phyloP scores from a whole-genome alignment of 2,113 vertebrate species.

The Hypocryptadius cinnamomeus region DNA sequence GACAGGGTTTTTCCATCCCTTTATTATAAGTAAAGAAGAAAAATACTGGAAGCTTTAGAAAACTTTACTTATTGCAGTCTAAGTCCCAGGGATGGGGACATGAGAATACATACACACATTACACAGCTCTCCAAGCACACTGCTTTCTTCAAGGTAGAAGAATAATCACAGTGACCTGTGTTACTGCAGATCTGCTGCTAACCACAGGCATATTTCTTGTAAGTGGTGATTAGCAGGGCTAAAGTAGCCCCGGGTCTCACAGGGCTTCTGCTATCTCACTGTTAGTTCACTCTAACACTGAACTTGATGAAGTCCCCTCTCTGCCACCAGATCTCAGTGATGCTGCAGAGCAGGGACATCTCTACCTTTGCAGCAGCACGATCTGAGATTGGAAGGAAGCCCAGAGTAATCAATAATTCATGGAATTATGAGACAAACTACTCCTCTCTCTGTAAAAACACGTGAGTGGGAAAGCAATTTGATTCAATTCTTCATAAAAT shows the following conservation, averaged over 20 bases:
- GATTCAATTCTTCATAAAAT: neutral
- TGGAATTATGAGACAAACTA: neutral
- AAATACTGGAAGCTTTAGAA: neutral
- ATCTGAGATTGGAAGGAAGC: neutral
- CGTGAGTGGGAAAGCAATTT: neutral
- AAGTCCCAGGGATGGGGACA: neutral
- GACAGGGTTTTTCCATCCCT: neutral
- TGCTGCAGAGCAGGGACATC: neutral
- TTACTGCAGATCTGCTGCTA: neutral
- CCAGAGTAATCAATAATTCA: neutral
- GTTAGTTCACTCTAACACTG: neutral
- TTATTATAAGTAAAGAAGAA: neutral
- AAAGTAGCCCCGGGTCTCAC: neutral
- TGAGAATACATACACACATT: neutral
- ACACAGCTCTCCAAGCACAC: neutral
- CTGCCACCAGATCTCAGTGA: accelerated
- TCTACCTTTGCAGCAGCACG: neutral
- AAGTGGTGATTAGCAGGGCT: neutral
- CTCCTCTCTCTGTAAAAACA: neutral
- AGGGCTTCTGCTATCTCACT: neutral
- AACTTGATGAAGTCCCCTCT: neutral
- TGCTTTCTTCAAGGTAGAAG: neutral
- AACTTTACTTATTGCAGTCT: neutral
- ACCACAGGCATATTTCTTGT: neutral
- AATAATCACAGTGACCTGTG: neutral